These are phyloP conservation scores for Harmothoe impar DNA, from an alignment of 2,888 invertebrate species.

Conservation along the genomic window DNA sequence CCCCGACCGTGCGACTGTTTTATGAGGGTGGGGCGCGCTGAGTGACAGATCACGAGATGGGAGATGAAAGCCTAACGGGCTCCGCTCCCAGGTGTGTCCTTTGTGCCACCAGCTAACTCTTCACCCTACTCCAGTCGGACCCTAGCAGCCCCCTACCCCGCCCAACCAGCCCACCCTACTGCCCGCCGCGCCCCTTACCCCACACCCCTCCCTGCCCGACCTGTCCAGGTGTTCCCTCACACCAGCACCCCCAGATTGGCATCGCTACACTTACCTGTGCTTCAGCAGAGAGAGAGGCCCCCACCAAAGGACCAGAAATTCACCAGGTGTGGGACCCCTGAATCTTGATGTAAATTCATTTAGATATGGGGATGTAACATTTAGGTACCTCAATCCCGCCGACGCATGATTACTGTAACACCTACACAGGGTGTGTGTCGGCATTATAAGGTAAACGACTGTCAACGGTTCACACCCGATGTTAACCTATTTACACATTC, in stretches of 20 bases:
- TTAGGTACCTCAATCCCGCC: background rate
- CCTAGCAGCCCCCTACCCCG: background rate
- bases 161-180: background rate
- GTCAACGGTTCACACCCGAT: slow-evolving; percentile 15
- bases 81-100: slow-evolving; percentile 25
- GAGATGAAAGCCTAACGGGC: slow-evolving; percentile 60
- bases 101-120: slow-evolving; percentile 52
- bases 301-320: background rate
- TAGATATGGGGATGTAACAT: background rate
- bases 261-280: slow-evolving; percentile 51
- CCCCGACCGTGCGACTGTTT: slow-evolving; percentile 49
- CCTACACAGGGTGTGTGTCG: slow-evolving; percentile 11
- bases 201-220: slow-evolving; percentile 14
- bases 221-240: slow-evolving; percentile 43
- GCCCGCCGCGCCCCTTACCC: background rate
- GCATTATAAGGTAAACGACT: slow-evolving; percentile 5
- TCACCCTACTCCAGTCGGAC: slow-evolving; percentile 40
- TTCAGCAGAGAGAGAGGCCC: background rate
- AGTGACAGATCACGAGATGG: slow-evolving; percentile 61
- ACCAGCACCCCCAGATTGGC: slow-evolving; percentile 32
- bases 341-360: too few species aligned
- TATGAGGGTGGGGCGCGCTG: background rate
- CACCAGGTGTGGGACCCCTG: too few species aligned
- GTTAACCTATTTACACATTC: slow-evolving; percentile 46
- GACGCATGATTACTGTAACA: slow-evolving; percentile 42